These are phyloP conservation scores for Emydocephalus ijimae DNA, from an alignment of 2,113 vertebrate species.

Conservation along the genomic window DNA sequence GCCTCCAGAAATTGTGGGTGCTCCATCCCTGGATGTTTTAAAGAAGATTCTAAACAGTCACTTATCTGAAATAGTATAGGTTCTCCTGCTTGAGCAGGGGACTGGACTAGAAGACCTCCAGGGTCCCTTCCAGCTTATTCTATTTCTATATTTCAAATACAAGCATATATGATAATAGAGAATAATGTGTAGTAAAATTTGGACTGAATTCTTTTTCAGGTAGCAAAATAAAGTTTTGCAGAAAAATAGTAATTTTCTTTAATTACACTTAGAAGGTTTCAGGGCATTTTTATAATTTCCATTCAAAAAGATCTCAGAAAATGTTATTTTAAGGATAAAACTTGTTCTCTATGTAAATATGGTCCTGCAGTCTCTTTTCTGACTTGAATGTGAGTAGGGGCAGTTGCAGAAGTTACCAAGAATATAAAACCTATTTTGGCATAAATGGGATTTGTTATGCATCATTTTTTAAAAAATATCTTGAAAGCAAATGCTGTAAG, in stretches of 20 bases:
- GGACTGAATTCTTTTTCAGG: not conserved
- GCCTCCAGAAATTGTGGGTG: too few relatives aligned
- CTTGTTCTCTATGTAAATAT: not conserved
- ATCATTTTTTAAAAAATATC: not conserved
- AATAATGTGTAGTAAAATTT: not conserved
- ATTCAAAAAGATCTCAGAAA: not conserved
- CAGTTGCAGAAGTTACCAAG: not conserved
- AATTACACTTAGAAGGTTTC: not conserved
- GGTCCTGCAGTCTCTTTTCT: not conserved
- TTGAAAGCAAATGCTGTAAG: not conserved
- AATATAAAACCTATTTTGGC: not conserved
- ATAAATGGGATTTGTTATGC: not conserved
- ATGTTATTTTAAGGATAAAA: not conserved
- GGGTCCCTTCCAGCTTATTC: too few relatives aligned
- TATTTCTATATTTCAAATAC: too few relatives aligned
- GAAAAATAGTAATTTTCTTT: not conserved
- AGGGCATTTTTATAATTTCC: not conserved
- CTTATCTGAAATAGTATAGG: too few relatives aligned
- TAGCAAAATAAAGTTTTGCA: too few relatives aligned
- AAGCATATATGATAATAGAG: not conserved
- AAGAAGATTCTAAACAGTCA: too few relatives aligned
- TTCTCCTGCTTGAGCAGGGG: too few relatives aligned
- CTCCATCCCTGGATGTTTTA: too few relatives aligned
- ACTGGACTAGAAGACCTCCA: too few relatives aligned
- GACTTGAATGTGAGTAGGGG: not conserved